A percentile compares a stretch with the other conserved stretches of the same genome.
These are phyloP conservation scores for Triplophysa siluroides DNA, from an alignment of 2,113 vertebrate species.

Conservation along the genomic window DNA sequence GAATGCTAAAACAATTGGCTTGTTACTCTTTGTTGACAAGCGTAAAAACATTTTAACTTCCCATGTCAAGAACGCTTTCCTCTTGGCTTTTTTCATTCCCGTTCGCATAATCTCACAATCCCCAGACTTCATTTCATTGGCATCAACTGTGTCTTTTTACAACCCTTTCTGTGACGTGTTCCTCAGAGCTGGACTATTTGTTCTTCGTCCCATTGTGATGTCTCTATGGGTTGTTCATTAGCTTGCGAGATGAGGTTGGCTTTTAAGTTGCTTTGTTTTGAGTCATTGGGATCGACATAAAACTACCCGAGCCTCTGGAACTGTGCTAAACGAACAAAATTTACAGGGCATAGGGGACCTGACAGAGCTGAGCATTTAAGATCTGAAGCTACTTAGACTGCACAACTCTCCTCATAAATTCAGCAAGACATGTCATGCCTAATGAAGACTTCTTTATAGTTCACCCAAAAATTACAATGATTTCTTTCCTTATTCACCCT, in stretches of 20 bases:
- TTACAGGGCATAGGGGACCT: slow-evolving; percentile 14
- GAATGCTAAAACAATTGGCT: neutral
- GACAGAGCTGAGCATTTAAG: slow-evolving; percentile 6
- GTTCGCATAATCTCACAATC: neutral
- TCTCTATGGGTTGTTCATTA: slow-evolving; percentile 22
- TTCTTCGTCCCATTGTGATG: neutral
- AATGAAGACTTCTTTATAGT: neutral
- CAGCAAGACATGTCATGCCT: neutral
- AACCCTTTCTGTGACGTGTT: neutral
- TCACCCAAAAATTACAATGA: too few species aligned
- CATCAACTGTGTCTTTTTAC: slow-evolving; percentile 36
- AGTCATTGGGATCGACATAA: slow-evolving; percentile 35
- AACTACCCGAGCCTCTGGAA: slow-evolving; percentile 23
- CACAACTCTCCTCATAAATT: neutral
- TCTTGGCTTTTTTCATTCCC: neutral
- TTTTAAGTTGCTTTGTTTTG: slow-evolving; percentile 34
- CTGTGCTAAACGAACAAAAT: slow-evolving; percentile 12
- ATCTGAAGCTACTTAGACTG: neutral
- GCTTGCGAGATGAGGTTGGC: slow-evolving; percentile 21
- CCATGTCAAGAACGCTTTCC: too few species aligned
- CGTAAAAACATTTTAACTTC: neutral
- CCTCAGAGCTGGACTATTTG: neutral
- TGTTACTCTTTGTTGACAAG: neutral
- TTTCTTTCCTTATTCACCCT: too few species aligned
- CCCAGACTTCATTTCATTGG: neutral